phyloP scores from a whole-genome alignment of 2,797 vertebrate genomes.

The Cyclura pinguis region DNA sequence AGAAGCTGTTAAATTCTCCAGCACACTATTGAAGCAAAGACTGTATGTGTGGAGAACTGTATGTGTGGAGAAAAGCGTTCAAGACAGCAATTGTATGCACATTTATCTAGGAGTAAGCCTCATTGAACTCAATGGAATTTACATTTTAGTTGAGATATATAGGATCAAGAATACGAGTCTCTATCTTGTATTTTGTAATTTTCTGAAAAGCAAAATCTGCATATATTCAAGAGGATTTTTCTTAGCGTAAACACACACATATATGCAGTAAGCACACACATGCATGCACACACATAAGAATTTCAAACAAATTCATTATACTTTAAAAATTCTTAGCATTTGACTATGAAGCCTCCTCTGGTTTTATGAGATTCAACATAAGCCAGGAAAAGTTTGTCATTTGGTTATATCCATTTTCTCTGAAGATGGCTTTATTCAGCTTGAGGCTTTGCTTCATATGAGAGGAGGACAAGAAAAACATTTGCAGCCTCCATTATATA shows the following conservation, averaged over 20 bases:
- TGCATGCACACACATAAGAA: neutral
- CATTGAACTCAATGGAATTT: neutral
- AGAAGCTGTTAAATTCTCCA: constrained; percentile 22
- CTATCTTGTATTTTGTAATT: neutral
- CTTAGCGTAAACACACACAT: neutral
- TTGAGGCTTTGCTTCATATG: neutral
- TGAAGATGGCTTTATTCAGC: constrained; percentile 1
- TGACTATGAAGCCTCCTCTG: neutral
- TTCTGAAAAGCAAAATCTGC: neutral
- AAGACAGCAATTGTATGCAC: neutral
- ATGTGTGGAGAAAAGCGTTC: constrained; percentile 3
- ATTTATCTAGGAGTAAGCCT: neutral
- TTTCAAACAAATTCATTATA: constrained; percentile 3
- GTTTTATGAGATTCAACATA: constrained; percentile 3
- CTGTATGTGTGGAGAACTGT: neutral
- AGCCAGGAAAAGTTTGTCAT: neutral
- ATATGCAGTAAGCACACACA: neutral
- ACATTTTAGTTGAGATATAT: neutral
- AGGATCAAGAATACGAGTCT: neutral
- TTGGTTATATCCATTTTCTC: neutral
- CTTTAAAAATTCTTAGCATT: constrained; percentile 2
- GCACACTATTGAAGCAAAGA: neutral
- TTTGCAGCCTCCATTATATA: constrained; percentile 28
- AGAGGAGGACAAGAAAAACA: neutral
- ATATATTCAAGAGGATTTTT: constrained; percentile 2